Conservation (phyloP, 2,113 vertebrate genomes). For the Lepidothrix coronata region DNA sequence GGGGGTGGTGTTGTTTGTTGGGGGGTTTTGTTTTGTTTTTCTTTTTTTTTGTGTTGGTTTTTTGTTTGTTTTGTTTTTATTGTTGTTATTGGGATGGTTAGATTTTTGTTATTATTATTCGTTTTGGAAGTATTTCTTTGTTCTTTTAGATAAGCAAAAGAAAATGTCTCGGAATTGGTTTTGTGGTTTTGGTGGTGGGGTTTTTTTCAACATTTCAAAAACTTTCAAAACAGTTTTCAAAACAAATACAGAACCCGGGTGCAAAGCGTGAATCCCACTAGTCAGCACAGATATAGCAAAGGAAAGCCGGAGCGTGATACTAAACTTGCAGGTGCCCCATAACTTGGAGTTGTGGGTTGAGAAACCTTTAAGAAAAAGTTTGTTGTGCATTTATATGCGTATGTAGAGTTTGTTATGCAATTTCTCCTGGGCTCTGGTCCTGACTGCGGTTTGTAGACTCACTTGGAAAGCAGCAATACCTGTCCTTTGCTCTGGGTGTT, state of each 20-base stretch:
- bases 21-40: no score
- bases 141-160: background rate
- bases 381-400: background rate
- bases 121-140: background rate
- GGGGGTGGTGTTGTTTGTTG: no score
- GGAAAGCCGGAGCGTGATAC: fast-evolving
- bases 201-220: background rate
- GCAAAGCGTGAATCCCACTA: fast-evolving
- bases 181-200: no score
- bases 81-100: background rate
- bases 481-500: background rate
- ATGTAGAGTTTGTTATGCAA: background rate
- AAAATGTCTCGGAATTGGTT: background rate
- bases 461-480: background rate
- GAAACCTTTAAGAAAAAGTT: background rate
- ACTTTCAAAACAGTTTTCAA: background rate
- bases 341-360: background rate
- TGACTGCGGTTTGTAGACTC: background rate
- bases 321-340: background rate
- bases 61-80: background rate
- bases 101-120: background rate
- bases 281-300: fast-evolving
- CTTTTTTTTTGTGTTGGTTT: background rate
- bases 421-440: background rate
- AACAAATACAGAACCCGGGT: fast-evolving